Evolutionary conservation across 1,140 invertebrate genomes (phyloP).

Genomic region (Pomacea maculata): DNA sequence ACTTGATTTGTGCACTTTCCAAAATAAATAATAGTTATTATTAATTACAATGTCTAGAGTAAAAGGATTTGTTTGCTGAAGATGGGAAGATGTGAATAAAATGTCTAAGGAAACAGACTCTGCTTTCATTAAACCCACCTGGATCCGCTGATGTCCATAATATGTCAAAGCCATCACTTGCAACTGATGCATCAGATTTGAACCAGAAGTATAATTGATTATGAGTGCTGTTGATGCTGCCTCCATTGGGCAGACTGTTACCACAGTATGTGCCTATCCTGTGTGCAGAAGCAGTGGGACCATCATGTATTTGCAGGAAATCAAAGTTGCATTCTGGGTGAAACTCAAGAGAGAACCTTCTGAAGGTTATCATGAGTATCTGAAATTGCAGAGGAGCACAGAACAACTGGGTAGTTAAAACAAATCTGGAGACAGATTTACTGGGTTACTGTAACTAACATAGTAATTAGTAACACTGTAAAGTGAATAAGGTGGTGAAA

Average conservation of each 20-base stretch:
- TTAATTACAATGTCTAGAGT: no score
- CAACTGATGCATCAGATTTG: slow-evolving; percentile 49
- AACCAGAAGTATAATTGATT: slow-evolving; percentile 70
- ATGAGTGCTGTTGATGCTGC: slow-evolving; percentile 71
- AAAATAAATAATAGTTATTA: no score
- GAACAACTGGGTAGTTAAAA: neutral
- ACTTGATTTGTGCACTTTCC: no score
- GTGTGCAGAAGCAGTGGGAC: slow-evolving; percentile 70
- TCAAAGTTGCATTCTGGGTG: slow-evolving; percentile 59
- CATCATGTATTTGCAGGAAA: slow-evolving; percentile 72
- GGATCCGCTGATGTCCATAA: slow-evolving; percentile 67
- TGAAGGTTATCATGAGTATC: slow-evolving; percentile 68
- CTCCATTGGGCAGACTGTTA: slow-evolving; percentile 68
- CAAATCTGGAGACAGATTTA: neutral
- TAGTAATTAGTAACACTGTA: no score
- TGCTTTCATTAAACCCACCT: slow-evolving; percentile 51
- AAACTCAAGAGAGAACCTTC: slow-evolving; percentile 66
- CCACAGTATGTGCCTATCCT: slow-evolving; percentile 82
- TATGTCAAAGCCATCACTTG: slow-evolving; percentile 59
- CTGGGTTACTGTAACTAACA: no score
- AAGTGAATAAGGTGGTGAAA: no score
- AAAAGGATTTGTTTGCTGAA: no score
- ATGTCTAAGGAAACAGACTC: no score
- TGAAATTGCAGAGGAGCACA: slow-evolving; percentile 27
- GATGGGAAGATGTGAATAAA: no score